Conservation (phyloP, 2,888 invertebrate genomes). For the Heliconius cydno region DNA sequence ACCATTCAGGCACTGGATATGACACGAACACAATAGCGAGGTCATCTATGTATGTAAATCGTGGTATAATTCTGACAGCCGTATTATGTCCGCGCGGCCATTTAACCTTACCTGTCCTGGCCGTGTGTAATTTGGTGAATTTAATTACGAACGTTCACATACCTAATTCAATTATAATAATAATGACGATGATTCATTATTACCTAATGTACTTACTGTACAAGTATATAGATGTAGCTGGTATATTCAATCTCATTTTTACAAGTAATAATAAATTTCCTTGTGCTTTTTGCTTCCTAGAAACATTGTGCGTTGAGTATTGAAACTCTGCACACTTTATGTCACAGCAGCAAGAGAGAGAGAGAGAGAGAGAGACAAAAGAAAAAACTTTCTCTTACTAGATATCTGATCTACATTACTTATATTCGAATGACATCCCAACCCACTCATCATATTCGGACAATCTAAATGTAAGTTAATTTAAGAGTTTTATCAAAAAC, state of each 20-base stretch:
- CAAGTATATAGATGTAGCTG: neutral
- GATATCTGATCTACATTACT: no score
- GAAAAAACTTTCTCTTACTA: no score
- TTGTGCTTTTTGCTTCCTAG: neutral
- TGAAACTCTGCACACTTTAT: neutral
- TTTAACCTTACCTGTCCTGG: slow-evolving; percentile 29
- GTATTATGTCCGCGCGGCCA: slow-evolving; percentile 9
- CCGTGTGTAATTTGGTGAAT: slow-evolving; percentile 25
- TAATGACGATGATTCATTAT: slow-evolving; percentile 9
- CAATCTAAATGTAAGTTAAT: neutral
- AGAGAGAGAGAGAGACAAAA: no score
- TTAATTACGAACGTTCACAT: slow-evolving; percentile 25
- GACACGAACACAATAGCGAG: slow-evolving; percentile 41
- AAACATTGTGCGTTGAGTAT: neutral
- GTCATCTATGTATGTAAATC: slow-evolving; percentile 41
- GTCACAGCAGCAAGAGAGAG: neutral
- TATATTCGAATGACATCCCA: neutral
- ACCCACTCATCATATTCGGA: neutral
- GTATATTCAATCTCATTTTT: neutral
- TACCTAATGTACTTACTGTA: neutral
- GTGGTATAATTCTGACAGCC: slow-evolving; percentile 26
- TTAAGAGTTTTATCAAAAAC: slow-evolving; percentile 9
- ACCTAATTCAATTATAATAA: slow-evolving; percentile 24
- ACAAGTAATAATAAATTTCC: neutral
- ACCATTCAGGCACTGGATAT: slow-evolving; percentile 15